A percentile compares a stretch with the other conserved stretches of the same genome.
phyloP scores from a whole-genome alignment of 2,888 invertebrate species.

The Oithona nana region DNA sequence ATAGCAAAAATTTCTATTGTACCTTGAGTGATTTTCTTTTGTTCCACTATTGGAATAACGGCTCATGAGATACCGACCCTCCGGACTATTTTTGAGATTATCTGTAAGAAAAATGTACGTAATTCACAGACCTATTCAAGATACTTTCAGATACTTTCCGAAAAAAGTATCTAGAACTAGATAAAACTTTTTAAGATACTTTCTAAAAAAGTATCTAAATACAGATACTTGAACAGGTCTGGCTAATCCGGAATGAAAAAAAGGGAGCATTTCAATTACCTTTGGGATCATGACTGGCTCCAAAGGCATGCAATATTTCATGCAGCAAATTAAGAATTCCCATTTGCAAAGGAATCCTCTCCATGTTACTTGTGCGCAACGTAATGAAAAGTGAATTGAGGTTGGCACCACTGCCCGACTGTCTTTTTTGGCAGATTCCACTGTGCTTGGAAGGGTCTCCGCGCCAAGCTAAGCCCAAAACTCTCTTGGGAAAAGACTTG shows the following conservation, averaged over 20 bases:
- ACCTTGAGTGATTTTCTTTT: neutral
- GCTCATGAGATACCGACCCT: neutral
- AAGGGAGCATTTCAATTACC: neutral
- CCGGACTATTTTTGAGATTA: too few species aligned
- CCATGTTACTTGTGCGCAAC: neutral
- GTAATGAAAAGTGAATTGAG: constrained; percentile 1
- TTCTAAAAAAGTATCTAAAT: too few species aligned
- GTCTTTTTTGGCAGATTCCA: neutral
- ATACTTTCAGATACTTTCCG: neutral
- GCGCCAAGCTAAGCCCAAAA: neutral
- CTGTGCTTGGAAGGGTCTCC: neutral
- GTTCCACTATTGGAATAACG: neutral
- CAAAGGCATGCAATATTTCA: neutral
- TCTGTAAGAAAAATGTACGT: too few species aligned
- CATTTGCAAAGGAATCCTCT: neutral
- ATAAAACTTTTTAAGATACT: too few species aligned
- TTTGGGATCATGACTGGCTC: neutral
- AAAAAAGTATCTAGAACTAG: too few species aligned
- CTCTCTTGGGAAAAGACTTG: neutral
- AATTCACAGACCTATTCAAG: too few species aligned
- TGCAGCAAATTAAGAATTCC: neutral
- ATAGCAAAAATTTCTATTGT: too few species aligned
- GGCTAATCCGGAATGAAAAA: too few species aligned
- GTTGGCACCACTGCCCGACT: neutral
- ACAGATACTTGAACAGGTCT: too few species aligned